Conservation (phyloP, 1,140 invertebrate genomes). For the Phthorimaea operculella region DNA sequence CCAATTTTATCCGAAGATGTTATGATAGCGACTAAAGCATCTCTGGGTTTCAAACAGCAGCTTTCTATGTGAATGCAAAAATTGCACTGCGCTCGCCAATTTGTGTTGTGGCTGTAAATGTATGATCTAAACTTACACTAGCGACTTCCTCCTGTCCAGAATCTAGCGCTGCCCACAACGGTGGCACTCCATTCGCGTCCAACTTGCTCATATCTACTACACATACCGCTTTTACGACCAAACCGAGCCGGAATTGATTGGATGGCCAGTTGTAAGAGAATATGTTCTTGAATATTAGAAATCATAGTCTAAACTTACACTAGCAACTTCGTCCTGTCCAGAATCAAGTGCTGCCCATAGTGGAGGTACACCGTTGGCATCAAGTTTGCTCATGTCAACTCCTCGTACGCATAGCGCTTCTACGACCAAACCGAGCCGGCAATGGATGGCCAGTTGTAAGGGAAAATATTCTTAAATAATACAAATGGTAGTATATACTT, state of each 20-base stretch:
- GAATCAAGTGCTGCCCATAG: conserved; percentile 92
- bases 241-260: conserved; percentile 80
- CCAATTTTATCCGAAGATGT: conserved; percentile 80
- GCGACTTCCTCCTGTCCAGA: conserved; percentile 88
- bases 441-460: conserved; percentile 83
- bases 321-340: conserved; percentile 87
- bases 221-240: conserved; percentile 89
- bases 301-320: conserved; percentile 65
- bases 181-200: conserved; percentile 73
- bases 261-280: conserved; percentile 85
- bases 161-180: conserved; percentile 90
- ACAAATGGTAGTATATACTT: no score
- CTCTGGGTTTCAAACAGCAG: no score
- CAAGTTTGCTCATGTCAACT: conserved; percentile 79
- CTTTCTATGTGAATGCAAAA: no score
- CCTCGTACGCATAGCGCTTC: conserved; percentile 86
- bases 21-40: no score
- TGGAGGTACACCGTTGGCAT: conserved; percentile 74
- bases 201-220: conserved; percentile 80
- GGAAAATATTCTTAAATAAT: no score
- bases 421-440: conserved; percentile 83
- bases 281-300: no score
- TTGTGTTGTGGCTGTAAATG: no score
- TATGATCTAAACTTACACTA: conserved; percentile 69
- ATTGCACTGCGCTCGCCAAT: no score